Evolutionary conservation across 1,140 invertebrate genomes (phyloP).

Genomic region (Cydia splendana): DNA sequence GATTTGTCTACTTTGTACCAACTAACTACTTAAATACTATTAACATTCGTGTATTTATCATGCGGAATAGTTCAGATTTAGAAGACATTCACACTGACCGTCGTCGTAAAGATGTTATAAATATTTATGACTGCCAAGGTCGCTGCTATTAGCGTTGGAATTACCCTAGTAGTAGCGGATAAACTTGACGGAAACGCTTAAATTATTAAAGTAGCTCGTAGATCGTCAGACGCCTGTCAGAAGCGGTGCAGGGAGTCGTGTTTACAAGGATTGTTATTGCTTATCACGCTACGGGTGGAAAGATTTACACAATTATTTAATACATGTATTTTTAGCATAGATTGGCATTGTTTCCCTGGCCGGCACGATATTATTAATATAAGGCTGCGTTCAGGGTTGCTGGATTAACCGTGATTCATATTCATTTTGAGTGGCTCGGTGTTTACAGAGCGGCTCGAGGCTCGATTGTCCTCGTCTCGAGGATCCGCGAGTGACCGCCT

Average conservation of each 20-base stretch:
- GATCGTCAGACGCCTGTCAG: conserved; percentile 32
- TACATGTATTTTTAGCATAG: background rate
- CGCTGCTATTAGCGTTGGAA: conserved; percentile 48
- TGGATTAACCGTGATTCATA: conserved; percentile 5
- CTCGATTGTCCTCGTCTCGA: conserved; percentile 23
- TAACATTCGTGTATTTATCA: background rate
- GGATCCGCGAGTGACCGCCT: conserved; percentile 25
- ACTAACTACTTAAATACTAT: background rate
- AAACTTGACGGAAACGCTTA: conserved; percentile 37
- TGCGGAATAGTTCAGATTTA: conserved; percentile 42
- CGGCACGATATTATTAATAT: conserved; percentile 6
- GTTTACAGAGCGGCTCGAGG: conserved; percentile 10
- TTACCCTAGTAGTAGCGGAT: conserved; percentile 37
- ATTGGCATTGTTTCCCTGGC: background rate
- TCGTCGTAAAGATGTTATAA: conserved; percentile 53
- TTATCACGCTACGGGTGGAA: background rate
- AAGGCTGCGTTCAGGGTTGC: conserved; percentile 9
- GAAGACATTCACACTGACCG: conserved; percentile 62
- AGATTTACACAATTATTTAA: background rate
- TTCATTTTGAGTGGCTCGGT: conserved; percentile 2
- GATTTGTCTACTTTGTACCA: conserved; percentile 1
- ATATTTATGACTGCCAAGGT: conserved; percentile 56
- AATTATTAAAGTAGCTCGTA: conserved; percentile 40
- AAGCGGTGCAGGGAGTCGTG: conserved; percentile 38
- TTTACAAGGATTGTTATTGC: conserved; percentile 33